Percentiles rank a stretch among this genome's conserved stretches.
phyloP scores from a whole-genome alignment of 2,113 vertebrate genomes.

The Spea bombifrons region DNA sequence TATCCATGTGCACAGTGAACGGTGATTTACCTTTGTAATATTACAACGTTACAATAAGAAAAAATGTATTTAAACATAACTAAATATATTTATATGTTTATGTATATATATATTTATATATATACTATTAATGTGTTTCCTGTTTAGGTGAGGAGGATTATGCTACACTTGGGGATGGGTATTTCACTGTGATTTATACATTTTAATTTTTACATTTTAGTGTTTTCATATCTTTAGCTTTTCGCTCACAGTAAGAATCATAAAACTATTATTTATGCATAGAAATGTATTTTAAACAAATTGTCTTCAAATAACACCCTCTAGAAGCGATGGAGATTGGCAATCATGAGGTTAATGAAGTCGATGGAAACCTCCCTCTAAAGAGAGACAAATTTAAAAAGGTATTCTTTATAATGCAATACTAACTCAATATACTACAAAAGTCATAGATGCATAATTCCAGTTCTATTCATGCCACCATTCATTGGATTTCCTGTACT shows the following conservation, averaged over 20 bases:
- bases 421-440: constrained; percentile 6
- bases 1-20: too few relatives aligned
- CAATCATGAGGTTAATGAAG: neutral
- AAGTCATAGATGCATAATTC: constrained; percentile 30
- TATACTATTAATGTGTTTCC: constrained; percentile 18
- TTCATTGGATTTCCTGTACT: constrained; percentile 21
- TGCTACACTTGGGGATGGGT: constrained; percentile 28
- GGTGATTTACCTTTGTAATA: too few relatives aligned
- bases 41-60: too few relatives aligned
- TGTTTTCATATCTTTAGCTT: constrained; percentile 7
- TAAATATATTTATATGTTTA: too few relatives aligned
- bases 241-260: constrained; percentile 8
- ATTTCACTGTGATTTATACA: constrained; percentile 27
- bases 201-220: constrained; percentile 36
- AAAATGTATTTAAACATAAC: too few relatives aligned
- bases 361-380: neutral
- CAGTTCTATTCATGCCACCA: constrained; percentile 15
- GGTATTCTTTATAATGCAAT: neutral
- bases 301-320: neutral
- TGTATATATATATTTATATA: too few relatives aligned
- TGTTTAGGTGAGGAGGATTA: constrained; percentile 19
- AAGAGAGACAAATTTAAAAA: neutral
- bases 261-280: neutral
- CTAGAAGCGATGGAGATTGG: neutral
- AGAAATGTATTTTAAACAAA: neutral